Evolutionary conservation across 1,140 invertebrate species (phyloP).

Genomic region (Hyposmocoma kahamanoa): DNA sequence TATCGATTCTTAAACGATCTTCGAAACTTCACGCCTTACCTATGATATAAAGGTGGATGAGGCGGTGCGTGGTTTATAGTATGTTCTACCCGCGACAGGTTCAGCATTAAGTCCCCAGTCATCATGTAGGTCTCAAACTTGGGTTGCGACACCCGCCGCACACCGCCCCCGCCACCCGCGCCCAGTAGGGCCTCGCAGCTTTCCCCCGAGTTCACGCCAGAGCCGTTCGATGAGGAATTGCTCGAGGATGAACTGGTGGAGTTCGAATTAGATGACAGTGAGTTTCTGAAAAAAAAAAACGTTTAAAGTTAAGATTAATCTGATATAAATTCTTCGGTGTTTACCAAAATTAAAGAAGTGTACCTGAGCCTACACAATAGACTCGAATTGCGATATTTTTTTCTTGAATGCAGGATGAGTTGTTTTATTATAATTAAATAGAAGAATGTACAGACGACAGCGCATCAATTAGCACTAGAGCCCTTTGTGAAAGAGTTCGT

Average conservation of each 20-base stretch:
- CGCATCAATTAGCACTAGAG: no score
- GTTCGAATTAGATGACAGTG: slow-evolving; percentile 51
- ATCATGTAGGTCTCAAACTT: slow-evolving; percentile 95
- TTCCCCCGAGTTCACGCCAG: slow-evolving; percentile 51
- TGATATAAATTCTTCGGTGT: no score
- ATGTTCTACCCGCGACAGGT: slow-evolving; percentile 84
- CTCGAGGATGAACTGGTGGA: slow-evolving; percentile 44
- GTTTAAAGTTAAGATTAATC: no score
- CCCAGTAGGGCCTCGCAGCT: slow-evolving; percentile 54
- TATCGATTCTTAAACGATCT: no score
- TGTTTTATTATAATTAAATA: neutral
- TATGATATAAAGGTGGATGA: slow-evolving; percentile 60
- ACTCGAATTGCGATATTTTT: no score
- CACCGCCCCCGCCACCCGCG: slow-evolving; percentile 33
- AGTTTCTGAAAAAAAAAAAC: slow-evolving; percentile 31
- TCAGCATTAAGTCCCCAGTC: slow-evolving; percentile 96
- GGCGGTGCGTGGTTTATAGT: slow-evolving; percentile 58
- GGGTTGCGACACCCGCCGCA: slow-evolving; percentile 39
- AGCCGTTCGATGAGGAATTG: slow-evolving; percentile 53
- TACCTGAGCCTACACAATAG: no score
- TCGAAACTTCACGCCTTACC: no score
- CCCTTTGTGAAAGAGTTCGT: no score
- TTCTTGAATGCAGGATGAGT: no score
- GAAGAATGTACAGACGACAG: neutral
- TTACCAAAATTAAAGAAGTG: neutral